Conservation (phyloP, 2,113 vertebrate genomes). For the Gallinago undulata region DNA sequence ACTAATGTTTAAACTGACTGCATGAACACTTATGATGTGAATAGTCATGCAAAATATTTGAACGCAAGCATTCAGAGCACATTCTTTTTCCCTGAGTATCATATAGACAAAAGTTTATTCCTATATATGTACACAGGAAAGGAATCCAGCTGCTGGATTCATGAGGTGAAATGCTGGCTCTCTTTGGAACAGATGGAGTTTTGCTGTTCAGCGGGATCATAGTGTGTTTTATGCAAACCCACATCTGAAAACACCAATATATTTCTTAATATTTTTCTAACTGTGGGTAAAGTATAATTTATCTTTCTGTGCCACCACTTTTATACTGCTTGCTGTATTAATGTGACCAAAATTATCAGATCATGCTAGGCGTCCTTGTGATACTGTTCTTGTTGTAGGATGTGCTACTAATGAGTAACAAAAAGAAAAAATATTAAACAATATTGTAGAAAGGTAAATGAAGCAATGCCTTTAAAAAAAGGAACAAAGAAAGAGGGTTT, state of each 20-base stretch:
- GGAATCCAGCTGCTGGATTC: conserved; percentile 52
- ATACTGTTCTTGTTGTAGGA: background rate
- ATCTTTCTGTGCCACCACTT: background rate
- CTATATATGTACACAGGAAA: conserved; percentile 58
- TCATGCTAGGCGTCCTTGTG: background rate
- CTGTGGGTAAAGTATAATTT: background rate
- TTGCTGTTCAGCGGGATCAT: background rate
- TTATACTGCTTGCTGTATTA: background rate
- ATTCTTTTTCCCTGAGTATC: conserved; percentile 56
- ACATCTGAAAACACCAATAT: background rate
- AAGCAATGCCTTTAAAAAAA: background rate
- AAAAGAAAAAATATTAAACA: background rate
- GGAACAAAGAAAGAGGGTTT: background rate
- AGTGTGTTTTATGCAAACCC: background rate
- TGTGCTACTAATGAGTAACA: background rate
- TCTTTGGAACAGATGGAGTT: conserved; percentile 20
- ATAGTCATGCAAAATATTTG: conserved; percentile 32
- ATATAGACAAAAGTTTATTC: conserved; percentile 59
- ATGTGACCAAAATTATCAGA: background rate
- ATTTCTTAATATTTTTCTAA: background rate
- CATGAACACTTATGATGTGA: background rate
- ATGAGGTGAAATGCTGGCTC: conserved; percentile 32
- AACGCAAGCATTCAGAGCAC: background rate
- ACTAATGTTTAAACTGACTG: background rate
- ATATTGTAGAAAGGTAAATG: background rate